A percentile compares a stretch with the other conserved stretches of the same genome.
Evolutionary conservation across 1,140 invertebrate species (phyloP).

Genomic region (Hormaphis cornu): DNA sequence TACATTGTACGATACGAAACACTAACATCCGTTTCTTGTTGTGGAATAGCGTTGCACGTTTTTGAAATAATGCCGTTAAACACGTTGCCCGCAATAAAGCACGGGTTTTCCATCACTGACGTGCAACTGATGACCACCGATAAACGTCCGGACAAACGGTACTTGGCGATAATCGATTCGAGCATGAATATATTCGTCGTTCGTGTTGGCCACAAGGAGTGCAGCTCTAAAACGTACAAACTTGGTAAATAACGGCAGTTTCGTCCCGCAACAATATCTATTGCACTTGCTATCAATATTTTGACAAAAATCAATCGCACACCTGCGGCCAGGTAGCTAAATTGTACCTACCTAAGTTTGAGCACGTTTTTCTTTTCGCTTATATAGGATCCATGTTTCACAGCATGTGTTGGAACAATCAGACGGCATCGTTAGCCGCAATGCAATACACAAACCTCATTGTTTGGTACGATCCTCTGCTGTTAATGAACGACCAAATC

Average conservation of each 20-base stretch:
- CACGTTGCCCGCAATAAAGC: not conserved
- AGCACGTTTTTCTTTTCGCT: not conserved
- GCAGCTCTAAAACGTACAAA: not conserved
- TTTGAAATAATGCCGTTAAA: not conserved
- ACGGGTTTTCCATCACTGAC: not conserved
- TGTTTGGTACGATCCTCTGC: conserved; percentile 75
- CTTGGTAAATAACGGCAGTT: not conserved
- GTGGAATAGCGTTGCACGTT: conserved; percentile 2
- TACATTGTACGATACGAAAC: not conserved
- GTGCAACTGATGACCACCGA: conserved; percentile 4
- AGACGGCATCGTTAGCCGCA: conserved; percentile 71
- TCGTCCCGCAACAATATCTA: too few relatives aligned
- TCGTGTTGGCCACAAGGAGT: not conserved
- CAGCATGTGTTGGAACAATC: conserved; percentile 69
- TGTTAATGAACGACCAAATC: conserved; percentile 63
- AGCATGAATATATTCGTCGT: conserved; percentile 14
- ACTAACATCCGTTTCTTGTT: not conserved
- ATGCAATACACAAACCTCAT: conserved; percentile 70
- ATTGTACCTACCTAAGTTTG: not conserved
- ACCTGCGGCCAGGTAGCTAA: too few relatives aligned
- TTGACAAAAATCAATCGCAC: too few relatives aligned
- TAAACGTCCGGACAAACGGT: conserved; percentile 2
- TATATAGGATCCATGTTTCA: conserved; percentile 62
- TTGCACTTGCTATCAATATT: too few relatives aligned
- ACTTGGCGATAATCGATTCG: conserved; percentile 16